Evolutionary conservation across 1,140 invertebrate species (phyloP), one percentile per base, ranked within the genome.

Genomic region (Pygmarrhopalites habei): DNA sequence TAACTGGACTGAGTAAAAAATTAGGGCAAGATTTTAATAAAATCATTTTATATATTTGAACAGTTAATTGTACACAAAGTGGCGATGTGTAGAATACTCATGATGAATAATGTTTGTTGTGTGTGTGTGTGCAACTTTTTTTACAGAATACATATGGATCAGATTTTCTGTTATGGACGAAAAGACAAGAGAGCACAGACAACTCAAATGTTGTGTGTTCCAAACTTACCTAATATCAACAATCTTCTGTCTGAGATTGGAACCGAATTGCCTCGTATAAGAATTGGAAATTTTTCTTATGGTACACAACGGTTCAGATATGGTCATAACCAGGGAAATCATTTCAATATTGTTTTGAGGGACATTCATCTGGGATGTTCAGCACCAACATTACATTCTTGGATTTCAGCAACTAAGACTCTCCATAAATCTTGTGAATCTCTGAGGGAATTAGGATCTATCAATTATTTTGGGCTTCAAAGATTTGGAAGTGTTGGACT

Each of bases 381-480:
- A 23, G 43, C 47, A 17, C 14, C 32, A 14, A 84, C 79, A 1
- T 73, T 78, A 0, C 80, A 86, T 65, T 81, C 83, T 15, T 72
- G 81, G 5, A 82, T 96, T 23, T 75, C 84, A 28, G 68, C 74
- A 44, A 80, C 84, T 1, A 78, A 95, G 69, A n/a, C n/a, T n/a
- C n/a, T n/a, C n/a, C n/a, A n/a, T n/a, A n/a, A n/a, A n/a, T n/a
- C n/a, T n/a, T n/a, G n/a, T n/a, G 72, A 78, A 25, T 81, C 80
- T 26, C 75, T 98, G 0, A 79, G 82, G 59, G 78, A 83, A 1
- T 78, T 81, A 44, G 96, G 96, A 0, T 99, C 98, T 74, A 86
- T 99, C 60, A 99, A 99, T 79, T 99, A 98, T 77, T 99, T 89
- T 79, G 96, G 96, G 0, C 77, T 95, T 68, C 96, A 99, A 78